Evolutionary conservation across 2,888 invertebrate species (phyloP).

Genomic region (Trilocha varians): DNA sequence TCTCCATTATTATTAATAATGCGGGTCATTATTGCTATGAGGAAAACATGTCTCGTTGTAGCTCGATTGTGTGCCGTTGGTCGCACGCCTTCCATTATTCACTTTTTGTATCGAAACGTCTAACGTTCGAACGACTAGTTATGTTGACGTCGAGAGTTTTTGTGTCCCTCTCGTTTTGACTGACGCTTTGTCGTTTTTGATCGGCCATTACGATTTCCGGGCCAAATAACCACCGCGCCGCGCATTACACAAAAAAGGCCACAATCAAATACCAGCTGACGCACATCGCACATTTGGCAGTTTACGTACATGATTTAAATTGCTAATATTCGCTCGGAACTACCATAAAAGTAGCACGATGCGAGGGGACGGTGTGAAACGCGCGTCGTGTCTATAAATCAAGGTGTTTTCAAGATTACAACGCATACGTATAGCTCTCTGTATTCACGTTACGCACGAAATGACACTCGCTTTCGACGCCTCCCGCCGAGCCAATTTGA

Average conservation of each 20-base stretch:
- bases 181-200: conserved; percentile 50
- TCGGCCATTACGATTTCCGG: conserved; percentile 43
- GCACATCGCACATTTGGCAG: background rate
- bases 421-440: conserved; percentile 19
- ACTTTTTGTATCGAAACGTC: conserved; percentile 41
- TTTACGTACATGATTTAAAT: conserved; percentile 9
- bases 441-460: conserved; percentile 29
- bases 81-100: conserved; percentile 44
- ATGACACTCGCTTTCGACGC: conserved; percentile 28
- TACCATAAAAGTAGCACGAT: conserved; percentile 13
- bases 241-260: conserved; percentile 28
- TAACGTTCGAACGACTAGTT: conserved; percentile 29
- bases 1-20: conserved; percentile 32
- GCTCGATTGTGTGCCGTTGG: conserved; percentile 45
- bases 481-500: conserved; percentile 36
- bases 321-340: conserved; percentile 13
- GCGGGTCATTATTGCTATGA: conserved; percentile 36
- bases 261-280: conserved; percentile 15
- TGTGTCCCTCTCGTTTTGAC: conserved; percentile 36
- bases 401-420: conserved; percentile 26
- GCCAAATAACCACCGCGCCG: conserved; percentile 17
- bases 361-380: conserved; percentile 10
- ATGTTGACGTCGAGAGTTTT: conserved; percentile 45
- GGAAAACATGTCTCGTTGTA: conserved; percentile 63
- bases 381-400: conserved; percentile 19